Evolutionary conservation across 2,797 vertebrate genomes (phyloP), one percentile per base, ranked within the genome.

Genomic region (Ataeniobius toweri): DNA sequence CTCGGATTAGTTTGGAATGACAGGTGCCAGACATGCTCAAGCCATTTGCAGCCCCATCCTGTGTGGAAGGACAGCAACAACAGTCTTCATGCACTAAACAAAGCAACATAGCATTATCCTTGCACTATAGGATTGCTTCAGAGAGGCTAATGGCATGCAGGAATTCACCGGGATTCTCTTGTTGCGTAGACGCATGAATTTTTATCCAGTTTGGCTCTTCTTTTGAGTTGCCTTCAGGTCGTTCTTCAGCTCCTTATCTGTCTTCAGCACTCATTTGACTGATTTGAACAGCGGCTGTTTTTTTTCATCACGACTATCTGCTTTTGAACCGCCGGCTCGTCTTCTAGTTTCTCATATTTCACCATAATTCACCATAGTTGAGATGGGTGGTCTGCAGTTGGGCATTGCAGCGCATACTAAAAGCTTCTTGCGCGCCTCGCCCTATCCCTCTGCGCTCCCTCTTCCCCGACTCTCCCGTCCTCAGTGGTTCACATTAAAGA

Each of bases 321-420:
- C 85, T 88, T 75, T 44, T 31, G 73, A 82, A 86, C 85, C 75
- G 77, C 85, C 77, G 87, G 82, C 77, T 89, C 85, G 86, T 85
- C 85, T 85, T 89, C 81, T 91, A n/a, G 94, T 88, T 92, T 92
- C 86, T 94, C 89, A 93, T 84, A 93, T 81, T 80, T 85, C 91
- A 71, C 77, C 88, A 89, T 87, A 89, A 87, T 94, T 93, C 88
- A 93, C 90, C 91, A 89, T 80, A 81, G 82, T 88, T 89, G 91
- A 92, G 91, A 93, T 93, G 93, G 93, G 72, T 94, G 94, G 95
- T 96, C 96, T 96, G 97, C 98, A 97, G 96, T 94, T 94, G 91
- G 94, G 95, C 96, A 96, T 91, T 96, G 96, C 95, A 90, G 94
- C 91, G 97, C 97, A 97, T 97, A 96, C 95, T 94, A 96, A 98